phyloP scores from a whole-genome alignment of 92 coral and sea anemone species.

The Epizoanthus stellaris region DNA sequence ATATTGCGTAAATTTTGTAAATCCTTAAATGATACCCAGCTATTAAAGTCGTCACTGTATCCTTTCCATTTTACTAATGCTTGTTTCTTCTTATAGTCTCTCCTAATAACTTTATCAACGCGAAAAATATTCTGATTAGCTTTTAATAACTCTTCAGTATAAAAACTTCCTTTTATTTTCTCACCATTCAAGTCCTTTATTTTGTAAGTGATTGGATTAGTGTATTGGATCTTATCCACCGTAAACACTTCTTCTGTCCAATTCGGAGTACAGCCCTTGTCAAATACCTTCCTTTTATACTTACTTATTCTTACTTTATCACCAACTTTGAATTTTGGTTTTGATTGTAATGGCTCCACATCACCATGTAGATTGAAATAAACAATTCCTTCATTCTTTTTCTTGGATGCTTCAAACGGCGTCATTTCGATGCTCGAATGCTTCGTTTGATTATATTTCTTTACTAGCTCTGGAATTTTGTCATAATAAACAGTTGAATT shows the following conservation, averaged over 20 bases:
- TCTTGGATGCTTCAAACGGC: conserved; percentile 53
- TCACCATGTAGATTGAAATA: conserved; percentile 61
- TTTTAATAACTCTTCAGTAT: conserved; percentile 47
- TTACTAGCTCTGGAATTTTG: too few species aligned
- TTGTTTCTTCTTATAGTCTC: conserved; percentile 54
- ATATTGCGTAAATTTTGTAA: too few species aligned
- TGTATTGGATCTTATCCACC: conserved; percentile 39
- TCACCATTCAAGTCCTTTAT: conserved; percentile 52
- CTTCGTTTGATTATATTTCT: conserved; percentile 51
- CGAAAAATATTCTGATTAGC: conserved; percentile 17
- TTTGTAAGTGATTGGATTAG: conserved; percentile 44
- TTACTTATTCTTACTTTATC: conserved; percentile 59
- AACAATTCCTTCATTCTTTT: conserved; percentile 62
- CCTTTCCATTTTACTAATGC: conserved; percentile 54
- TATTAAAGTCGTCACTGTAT: conserved; percentile 6
- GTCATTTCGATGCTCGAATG: conserved; percentile 54
- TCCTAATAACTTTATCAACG: conserved; percentile 37
- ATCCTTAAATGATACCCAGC: conserved; percentile 49
- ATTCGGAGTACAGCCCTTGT: conserved; percentile 54
- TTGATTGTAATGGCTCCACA: conserved; percentile 39
- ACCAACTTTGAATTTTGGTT: conserved; percentile 63
- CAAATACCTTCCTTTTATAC: conserved; percentile 58
- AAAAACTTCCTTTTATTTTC: conserved; percentile 47
- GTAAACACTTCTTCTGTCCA: conserved; percentile 51
- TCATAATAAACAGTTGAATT: too few species aligned